These are phyloP conservation scores for Tipula helvola DNA, from an alignment of 2,888 invertebrate species.

Conservation along the genomic window DNA sequence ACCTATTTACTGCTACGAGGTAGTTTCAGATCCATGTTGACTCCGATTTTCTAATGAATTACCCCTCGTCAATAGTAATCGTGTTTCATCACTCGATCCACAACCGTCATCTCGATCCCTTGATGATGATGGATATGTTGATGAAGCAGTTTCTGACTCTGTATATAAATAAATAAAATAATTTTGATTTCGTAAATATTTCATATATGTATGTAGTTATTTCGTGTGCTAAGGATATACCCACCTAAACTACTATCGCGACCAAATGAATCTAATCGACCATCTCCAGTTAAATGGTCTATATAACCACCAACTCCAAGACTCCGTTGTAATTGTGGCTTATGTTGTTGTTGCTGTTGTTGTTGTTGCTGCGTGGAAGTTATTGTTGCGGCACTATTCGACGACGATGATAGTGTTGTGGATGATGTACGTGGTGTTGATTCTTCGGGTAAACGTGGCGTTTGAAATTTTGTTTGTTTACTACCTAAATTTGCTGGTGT, in stretches of 20 bases:
- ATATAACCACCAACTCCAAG: slow-evolving; percentile 21
- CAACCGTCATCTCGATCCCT: slow-evolving; percentile 20
- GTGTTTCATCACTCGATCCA: slow-evolving; percentile 32
- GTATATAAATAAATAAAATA: neutral
- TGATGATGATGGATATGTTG: slow-evolving; percentile 26
- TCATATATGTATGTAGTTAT: neutral
- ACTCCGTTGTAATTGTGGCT: slow-evolving; percentile 17
- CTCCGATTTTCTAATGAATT: slow-evolving; percentile 24
- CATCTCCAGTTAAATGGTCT: slow-evolving; percentile 19
- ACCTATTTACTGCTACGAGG: slow-evolving; percentile 29
- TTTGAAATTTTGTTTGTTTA: slow-evolving; percentile 34
- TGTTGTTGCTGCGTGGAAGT: slow-evolving; percentile 24
- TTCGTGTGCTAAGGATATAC: slow-evolving; percentile 12
- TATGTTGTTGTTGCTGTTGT: neutral
- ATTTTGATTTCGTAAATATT: neutral
- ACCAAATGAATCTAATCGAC: slow-evolving; percentile 23
- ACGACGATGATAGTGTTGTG: neutral
- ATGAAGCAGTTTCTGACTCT: slow-evolving; percentile 37
- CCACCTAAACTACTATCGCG: slow-evolving; percentile 36
- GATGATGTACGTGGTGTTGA: slow-evolving; percentile 19
- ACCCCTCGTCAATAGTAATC: slow-evolving; percentile 29
- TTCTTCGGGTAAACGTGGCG: slow-evolving; percentile 35
- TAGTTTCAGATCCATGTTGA: slow-evolving; percentile 21
- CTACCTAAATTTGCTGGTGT: slow-evolving; percentile 33
- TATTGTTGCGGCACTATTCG: slow-evolving; percentile 20